Base-by-base conservation (phyloP, 2,888 invertebrate species). In the Lysandra bellargus region DNA sequence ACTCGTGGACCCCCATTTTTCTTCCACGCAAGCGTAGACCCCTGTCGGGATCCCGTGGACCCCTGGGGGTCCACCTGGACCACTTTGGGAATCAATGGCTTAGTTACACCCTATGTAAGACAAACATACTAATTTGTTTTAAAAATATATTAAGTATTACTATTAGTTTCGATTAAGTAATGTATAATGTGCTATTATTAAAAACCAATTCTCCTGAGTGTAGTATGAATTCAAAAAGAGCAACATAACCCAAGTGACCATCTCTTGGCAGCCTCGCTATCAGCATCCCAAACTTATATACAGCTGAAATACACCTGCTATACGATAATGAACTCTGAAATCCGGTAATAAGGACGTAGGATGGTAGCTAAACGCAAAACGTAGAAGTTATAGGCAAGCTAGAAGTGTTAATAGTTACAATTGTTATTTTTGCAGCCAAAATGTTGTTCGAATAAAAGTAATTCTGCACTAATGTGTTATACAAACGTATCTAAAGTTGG, bases 211-310 rank as follows among this genome's bases (percentile, higher is more conserved):
- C 12, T 77, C 77, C 76, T 72, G 78, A 75, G 81, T 79, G 79
- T 75, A 72, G 78, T 75, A 80, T 78, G 76, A 78, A 81, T 80
- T 79, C 78, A 79, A 73, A 81, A 79, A 78, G 80, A 80, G 78
- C 74, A 81, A 79, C 79, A 69, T 69, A 78, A 77, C 81, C 80
- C 80, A 57, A 79, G 79, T 81, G 81, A 81, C 79, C 81, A 79
- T 80, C 79, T 80, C 79, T 81, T 79, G 81, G 80, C 80, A 81
- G 78, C 78, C 74, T 78, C 78, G 75, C 81, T 76, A 74, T 57
- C 53, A 30, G 30, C 53, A 5, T 7, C 33, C 57, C 53, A 76
- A 76, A 23, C 14, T 57, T 14, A 53, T 17, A 5, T 57, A 2
- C 76, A 33, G 14, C 53, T 33, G 7, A 33, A 6, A 57, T 57